A percentile compares a stretch with the other conserved stretches of the same genome.
Evolutionary conservation across 2,113 vertebrate species (phyloP).

Genomic region (Ramphastos sulfuratus): DNA sequence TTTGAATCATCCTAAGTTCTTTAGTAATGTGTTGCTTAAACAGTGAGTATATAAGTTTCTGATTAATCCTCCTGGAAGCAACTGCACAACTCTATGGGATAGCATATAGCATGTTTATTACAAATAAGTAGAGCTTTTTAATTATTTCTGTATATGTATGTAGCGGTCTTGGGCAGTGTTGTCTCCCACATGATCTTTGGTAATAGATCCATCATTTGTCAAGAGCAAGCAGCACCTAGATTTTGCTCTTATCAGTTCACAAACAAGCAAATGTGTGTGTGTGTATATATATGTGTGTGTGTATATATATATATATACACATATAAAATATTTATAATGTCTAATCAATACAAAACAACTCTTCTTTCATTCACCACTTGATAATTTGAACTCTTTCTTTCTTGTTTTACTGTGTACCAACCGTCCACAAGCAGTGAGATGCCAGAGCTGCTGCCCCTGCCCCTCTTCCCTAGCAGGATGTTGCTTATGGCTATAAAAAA

Average conservation of each 20-base stretch:
- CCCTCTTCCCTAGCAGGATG: conserved; percentile 71
- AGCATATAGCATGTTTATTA: not conserved
- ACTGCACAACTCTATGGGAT: not conserved
- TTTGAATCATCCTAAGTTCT: not conserved
- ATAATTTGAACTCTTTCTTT: conserved; percentile 79
- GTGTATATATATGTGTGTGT: not conserved
- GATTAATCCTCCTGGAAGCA: not conserved
- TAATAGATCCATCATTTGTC: conserved; percentile 63
- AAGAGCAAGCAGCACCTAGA: conserved; percentile 11
- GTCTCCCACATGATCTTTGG: conserved; percentile 14
- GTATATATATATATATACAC: not conserved
- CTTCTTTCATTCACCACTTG: conserved; percentile 68
- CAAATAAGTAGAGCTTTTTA: not conserved
- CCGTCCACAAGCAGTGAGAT: conserved; percentile 72
- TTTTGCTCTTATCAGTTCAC: conserved; percentile 58
- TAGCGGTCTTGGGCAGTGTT: not conserved
- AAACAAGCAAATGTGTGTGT: conserved; percentile 29
- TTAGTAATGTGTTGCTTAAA: not conserved
- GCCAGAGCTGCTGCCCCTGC: conserved; percentile 61
- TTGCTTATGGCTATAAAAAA: conserved; percentile 89
- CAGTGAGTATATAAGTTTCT: not conserved
- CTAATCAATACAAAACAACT: conserved; percentile 69
- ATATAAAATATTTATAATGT: conserved; percentile 15
- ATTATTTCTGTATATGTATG: not conserved
- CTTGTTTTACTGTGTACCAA: conserved; percentile 46